Percentiles rank a stretch among this genome's conserved stretches.
phyloP scores from a whole-genome alignment of 2,888 invertebrate genomes.

The Rosalia funebris region DNA sequence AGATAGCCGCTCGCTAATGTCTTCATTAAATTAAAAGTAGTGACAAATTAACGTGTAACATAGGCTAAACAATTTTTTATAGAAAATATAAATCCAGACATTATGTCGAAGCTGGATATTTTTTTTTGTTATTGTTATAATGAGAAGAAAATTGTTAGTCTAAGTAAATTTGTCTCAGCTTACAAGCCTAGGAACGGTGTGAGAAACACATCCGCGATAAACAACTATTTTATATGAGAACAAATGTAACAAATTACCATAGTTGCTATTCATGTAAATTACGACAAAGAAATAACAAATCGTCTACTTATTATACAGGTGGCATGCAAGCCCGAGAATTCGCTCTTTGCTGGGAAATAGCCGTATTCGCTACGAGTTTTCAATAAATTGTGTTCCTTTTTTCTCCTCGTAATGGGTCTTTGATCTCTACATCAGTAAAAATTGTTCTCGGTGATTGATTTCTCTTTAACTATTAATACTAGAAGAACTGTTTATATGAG shows the following conservation, averaged over 20 bases:
- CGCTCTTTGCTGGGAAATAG: slow-evolving; percentile 36
- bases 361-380: slow-evolving; percentile 26
- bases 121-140: too few relatives aligned
- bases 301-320: slow-evolving; percentile 38
- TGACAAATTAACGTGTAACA: too few relatives aligned
- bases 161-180: slow-evolving; percentile 37
- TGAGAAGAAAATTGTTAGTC: too few relatives aligned
- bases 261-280: slow-evolving; percentile 26
- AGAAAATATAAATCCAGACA: too few relatives aligned
- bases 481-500: background rate
- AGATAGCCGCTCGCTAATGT: too few relatives aligned
- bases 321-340: slow-evolving; percentile 34
- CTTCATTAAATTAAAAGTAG: too few relatives aligned
- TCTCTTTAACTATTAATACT: background rate
- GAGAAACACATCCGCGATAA: slow-evolving; percentile 42
- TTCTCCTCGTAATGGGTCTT: slow-evolving; percentile 9
- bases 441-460: background rate
- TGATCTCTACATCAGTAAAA: slow-evolving; percentile 2
- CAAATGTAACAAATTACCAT: slow-evolving; percentile 27
- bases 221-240: slow-evolving; percentile 38
- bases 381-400: slow-evolving; percentile 35
- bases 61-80: too few relatives aligned
- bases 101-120: too few relatives aligned
- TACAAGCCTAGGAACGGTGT: slow-evolving; percentile 15
- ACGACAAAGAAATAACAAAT: slow-evolving; percentile 45